These are phyloP conservation scores for Caprella mutica DNA, from an alignment of 2,888 invertebrate genomes.

Conservation along the genomic window DNA sequence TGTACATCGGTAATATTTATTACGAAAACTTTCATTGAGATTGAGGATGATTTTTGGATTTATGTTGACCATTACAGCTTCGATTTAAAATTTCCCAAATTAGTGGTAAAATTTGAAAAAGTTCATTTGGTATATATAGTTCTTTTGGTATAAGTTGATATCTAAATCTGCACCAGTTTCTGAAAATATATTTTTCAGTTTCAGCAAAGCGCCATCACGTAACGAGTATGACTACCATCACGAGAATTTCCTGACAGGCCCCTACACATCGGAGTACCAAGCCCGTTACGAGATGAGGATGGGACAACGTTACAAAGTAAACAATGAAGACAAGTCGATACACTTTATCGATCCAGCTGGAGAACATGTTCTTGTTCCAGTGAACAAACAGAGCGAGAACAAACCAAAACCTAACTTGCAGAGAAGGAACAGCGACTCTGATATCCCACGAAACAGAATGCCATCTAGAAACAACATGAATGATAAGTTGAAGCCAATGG, in stretches of 20 bases:
- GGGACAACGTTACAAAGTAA: constrained; percentile 2
- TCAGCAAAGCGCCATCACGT: no score
- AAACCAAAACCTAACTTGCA: not conserved
- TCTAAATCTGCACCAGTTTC: no score
- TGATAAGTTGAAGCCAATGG: not conserved
- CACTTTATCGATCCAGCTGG: constrained; percentile 8
- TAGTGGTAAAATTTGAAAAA: no score
- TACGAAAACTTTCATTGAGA: no score
- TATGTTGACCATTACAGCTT: no score
- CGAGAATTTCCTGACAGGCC: constrained; percentile 1
- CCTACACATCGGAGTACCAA: constrained; percentile 4
- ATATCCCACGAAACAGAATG: not conserved
- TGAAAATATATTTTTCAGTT: no score
- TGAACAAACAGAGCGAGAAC: no score
- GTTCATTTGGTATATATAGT: no score
- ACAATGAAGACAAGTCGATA: not conserved
- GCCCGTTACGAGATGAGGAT: constrained; percentile 6
- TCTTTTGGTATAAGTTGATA: no score
- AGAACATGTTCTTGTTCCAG: not conserved
- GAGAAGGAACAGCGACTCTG: constrained; percentile 1
- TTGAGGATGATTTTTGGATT: no score
- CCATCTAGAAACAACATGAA: constrained; percentile 6
- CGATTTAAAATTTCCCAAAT: no score
- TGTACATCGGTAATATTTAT: no score
- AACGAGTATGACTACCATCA: constrained; percentile 8